A percentile compares a stretch with the other conserved stretches of the same genome.
Conservation (phyloP, 2,797 vertebrate species). For the Rhodeus uyekii region DNA sequence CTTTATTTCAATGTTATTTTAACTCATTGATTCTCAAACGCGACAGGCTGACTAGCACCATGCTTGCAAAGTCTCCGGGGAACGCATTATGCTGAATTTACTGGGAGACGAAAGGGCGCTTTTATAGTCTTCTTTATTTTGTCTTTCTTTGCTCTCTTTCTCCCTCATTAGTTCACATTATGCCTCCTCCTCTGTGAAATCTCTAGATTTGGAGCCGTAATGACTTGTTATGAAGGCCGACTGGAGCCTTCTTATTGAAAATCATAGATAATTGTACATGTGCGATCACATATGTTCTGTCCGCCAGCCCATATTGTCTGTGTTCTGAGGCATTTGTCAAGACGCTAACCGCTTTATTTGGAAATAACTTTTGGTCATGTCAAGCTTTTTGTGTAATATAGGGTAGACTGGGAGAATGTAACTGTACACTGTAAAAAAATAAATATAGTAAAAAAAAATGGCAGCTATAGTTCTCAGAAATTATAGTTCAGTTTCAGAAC, state of each 20-base stretch:
- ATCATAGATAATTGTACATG: slow-evolving; percentile 57
- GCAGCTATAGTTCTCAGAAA: too few species aligned
- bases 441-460: too few species aligned
- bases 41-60: slow-evolving; percentile 68
- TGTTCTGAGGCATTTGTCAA: not conserved
- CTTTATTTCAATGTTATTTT: slow-evolving; percentile 81
- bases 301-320: not conserved
- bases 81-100: slow-evolving; percentile 61
- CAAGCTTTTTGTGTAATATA: not conserved
- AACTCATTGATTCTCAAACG: slow-evolving; percentile 76
- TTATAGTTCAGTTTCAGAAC: too few species aligned
- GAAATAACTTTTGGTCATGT: not conserved
- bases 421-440: not conserved
- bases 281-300: slow-evolving; percentile 52
- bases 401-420: not conserved
- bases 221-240: slow-evolving; percentile 31
- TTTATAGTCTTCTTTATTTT: slow-evolving; percentile 51
- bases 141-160: slow-evolving; percentile 47
- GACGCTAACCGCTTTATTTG: not conserved
- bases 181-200: slow-evolving; percentile 42
- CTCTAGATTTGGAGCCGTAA: slow-evolving; percentile 40
- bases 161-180: slow-evolving; percentile 55
- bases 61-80: slow-evolving; percentile 67
- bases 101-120: slow-evolving; percentile 49
- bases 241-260: slow-evolving; percentile 36